A percentile compares a stretch with the other conserved stretches of the same genome.
phyloP scores from a whole-genome alignment of 2,888 invertebrate genomes.

The Magallana nippona region DNA sequence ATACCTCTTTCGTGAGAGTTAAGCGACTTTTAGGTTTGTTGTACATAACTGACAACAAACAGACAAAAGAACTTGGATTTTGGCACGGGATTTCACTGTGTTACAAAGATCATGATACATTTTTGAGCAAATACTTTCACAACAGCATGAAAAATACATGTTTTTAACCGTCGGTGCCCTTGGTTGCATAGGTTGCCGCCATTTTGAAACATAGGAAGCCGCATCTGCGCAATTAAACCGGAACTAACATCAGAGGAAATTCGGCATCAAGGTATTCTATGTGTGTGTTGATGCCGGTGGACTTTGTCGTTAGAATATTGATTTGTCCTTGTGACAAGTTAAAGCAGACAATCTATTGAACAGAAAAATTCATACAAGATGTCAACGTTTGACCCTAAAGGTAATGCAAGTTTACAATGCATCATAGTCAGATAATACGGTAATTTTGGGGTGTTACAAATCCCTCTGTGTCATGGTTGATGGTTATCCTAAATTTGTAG shows the following conservation, averaged over 20 bases:
- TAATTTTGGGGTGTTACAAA: too few species aligned
- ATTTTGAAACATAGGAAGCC: constrained; percentile 61
- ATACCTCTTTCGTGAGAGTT: constrained; percentile 51
- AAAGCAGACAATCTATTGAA: neutral
- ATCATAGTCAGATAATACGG: too few species aligned
- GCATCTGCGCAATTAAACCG: constrained; percentile 44
- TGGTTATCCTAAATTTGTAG: too few species aligned
- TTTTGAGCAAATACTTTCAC: neutral
- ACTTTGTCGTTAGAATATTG: neutral
- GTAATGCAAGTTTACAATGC: neutral
- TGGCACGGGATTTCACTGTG: constrained; percentile 12
- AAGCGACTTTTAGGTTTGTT: constrained; percentile 55
- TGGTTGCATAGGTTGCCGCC: constrained; percentile 51
- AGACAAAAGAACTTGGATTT: neutral
- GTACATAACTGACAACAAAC: constrained; percentile 53
- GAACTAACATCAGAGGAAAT: constrained; percentile 19
- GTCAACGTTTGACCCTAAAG: constrained; percentile 39
- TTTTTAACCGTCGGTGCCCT: constrained; percentile 46
- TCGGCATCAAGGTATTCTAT: neutral
- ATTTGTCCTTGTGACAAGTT: too few species aligned
- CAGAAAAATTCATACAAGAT: neutral
- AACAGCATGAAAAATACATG: neutral
- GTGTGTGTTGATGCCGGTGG: neutral
- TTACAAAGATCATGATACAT: constrained; percentile 44
- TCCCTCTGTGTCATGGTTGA: too few species aligned